Evolutionary conservation across 2,113 vertebrate genomes (phyloP), one percentile per base, ranked within the genome.

Genomic region (Sinocyclocheilus grahami): DNA sequence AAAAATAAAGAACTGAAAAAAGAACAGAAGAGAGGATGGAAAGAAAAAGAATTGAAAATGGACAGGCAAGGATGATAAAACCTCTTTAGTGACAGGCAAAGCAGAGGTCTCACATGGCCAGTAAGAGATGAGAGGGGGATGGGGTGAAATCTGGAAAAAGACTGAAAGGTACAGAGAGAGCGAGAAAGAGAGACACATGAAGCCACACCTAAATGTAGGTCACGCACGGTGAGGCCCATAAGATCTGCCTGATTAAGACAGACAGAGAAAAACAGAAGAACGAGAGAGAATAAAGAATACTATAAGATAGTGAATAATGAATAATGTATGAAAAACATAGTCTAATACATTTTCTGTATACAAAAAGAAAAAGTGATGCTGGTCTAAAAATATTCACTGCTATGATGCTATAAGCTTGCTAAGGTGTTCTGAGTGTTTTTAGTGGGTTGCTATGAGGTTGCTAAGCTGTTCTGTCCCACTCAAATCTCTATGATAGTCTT

Each of bases 131-230:
- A 78, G 75, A 39, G n/a, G 46, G 82, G 75, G 39, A 77, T 51
- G 74, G 65, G 14, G 33, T 71, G 42, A 33, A 63, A 46, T 42
- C 14, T 53, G 67, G 85, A 74, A 24, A 76, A n/a, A 67, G 75
- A 71, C n/a, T 22, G 46, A 58, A 69, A 83, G 51, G 53, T 76
- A 77, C 3, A 76, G 58, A 83, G 80, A 53, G 27, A 76, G 84
- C 75, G 39, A 33, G 30, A 33, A 3, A 33, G 30, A 53, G 75
- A 72, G 12, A 81, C 53, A 82, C 37, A 84, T 90, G 88, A 86
- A 90, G 69, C 88, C 85, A 75, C 84, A 90, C 76, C 71, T 84
- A 86, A 85, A 90, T 91, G 90, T 90, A 88, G 91, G 91, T 92
- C 92, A 92, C n/a, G 69, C 55, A 0, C 9, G 63, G 67, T 65